Evolutionary conservation across 2,888 invertebrate genomes (phyloP), one percentile per base, ranked within the genome.

Genomic region (Ochropleura leucogaster): DNA sequence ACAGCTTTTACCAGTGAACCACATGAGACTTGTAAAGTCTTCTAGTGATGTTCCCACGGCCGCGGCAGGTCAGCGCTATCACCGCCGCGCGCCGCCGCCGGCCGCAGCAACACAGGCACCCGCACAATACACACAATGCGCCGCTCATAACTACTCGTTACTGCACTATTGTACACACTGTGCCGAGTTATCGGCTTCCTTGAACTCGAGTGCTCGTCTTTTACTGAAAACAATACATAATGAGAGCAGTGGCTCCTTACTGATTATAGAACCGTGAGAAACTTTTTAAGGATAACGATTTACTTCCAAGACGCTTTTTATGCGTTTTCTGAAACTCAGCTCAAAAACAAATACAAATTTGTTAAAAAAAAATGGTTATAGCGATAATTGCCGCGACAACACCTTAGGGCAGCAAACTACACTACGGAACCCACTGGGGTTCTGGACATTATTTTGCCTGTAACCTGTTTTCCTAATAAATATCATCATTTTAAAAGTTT

Each of bases 1-100:
- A 30, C 30, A 30, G 30, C 30, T 30, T 30, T 30, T 30, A 30
- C 30, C 30, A 30, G 30, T 30, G 30, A 30, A 30, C 30, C 14
- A 12, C 40, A 16, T 10, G 14, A n/a, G 3, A 40, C 12, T n/a
- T 4, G 4, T 57, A 7, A 59, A 51, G 51, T 8, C 18, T 4
- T 9, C 4, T 12, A 20, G 42, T 6, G 18, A 8, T 4, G 44
- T 77, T 80, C 80, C 78, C 80, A 82, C 82, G 82, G 9, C 9
- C 63, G 46, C 76, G 12, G 66, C 65, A n/a, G 73, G 73, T 59
- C 73, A 65, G 49, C 49, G 53, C 49, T 75, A 59, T 59, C 76
- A 7, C 49, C 3, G 57, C 55, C 7, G 14, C n/a, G 60, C n/a
- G 60, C 49, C 10, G 40, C 46, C 55, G 30, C 4, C 77, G 42